Conservation (phyloP, 2,888 invertebrate species). For the Melanostoma mellinum region DNA sequence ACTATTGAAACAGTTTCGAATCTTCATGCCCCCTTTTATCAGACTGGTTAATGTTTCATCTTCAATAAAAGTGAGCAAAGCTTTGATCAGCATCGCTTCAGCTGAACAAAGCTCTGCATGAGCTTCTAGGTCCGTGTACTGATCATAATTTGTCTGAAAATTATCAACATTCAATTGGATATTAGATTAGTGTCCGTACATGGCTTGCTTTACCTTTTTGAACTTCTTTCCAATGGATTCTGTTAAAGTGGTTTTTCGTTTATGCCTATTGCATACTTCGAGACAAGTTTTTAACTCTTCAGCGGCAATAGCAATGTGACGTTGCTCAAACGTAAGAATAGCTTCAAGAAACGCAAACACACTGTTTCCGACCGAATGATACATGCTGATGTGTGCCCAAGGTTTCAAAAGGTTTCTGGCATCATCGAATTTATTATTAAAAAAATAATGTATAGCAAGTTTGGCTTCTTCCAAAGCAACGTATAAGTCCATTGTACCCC, state of each 20-base stretch:
- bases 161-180: not conserved
- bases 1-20: slow-evolving; percentile 93
- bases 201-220: slow-evolving; percentile 82
- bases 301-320: slow-evolving; percentile 88
- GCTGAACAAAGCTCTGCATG: slow-evolving; percentile 98
- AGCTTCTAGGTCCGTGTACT: slow-evolving; percentile 90
- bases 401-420: slow-evolving; percentile 91
- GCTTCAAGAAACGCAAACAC: slow-evolving; percentile 96
- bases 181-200: not conserved
- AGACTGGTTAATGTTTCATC: slow-evolving; percentile 96
- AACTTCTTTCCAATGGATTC: slow-evolving; percentile 92
- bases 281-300: slow-evolving; percentile 90
- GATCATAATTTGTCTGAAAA: slow-evolving; percentile 87
- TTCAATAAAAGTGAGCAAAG: slow-evolving; percentile 95
- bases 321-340: slow-evolving; percentile 94
- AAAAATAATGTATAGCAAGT: slow-evolving; percentile 92
- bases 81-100: slow-evolving; percentile 93
- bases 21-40: slow-evolving; percentile 95
- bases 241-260: slow-evolving; percentile 85
- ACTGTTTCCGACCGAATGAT: slow-evolving; percentile 94
- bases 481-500: slow-evolving; percentile 75
- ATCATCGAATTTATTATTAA: slow-evolving; percentile 94
- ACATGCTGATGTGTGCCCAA: slow-evolving; percentile 92
- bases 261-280: slow-evolving; percentile 87
- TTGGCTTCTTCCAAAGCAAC: slow-evolving; percentile 89